phyloP scores from a whole-genome alignment of 2,113 vertebrate species.

The Crotalus helleri region DNA sequence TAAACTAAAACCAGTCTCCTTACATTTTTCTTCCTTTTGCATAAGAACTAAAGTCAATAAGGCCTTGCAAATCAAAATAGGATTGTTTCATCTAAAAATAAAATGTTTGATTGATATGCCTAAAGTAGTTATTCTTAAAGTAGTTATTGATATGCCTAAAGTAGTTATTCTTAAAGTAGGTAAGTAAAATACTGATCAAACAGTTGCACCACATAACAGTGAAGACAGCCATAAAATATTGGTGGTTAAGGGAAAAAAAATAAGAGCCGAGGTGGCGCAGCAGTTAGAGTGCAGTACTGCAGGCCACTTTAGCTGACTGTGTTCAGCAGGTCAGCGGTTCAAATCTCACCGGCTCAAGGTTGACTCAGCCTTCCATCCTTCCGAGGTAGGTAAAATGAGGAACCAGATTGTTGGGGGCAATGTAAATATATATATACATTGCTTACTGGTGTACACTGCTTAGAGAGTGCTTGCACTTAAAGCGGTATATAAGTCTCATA shows the following conservation, averaged over 20 bases:
- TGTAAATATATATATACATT: too few species aligned
- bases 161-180: conserved; percentile 35
- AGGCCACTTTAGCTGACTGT: too few species aligned
- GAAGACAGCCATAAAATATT: background rate
- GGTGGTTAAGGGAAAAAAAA: background rate
- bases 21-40: conserved; percentile 39
- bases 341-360: too few species aligned
- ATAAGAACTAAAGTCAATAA: conserved; percentile 45
- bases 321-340: too few species aligned
- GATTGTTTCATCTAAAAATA: conserved; percentile 31
- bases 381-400: too few species aligned
- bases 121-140: conserved; percentile 32
- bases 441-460: too few species aligned
- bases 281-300: too few species aligned
- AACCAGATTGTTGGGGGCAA: too few species aligned
- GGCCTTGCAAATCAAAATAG: conserved; percentile 37
- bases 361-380: too few species aligned
- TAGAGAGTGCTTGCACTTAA: too few species aligned
- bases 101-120: conserved; percentile 18
- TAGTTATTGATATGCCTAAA: conserved; percentile 30
- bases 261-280: too few species aligned
- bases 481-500: too few species aligned
- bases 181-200: conserved; percentile 35
- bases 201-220: background rate
- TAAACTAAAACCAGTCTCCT: conserved; percentile 35